phyloP scores from a whole-genome alignment of 2,888 invertebrate species.

The Bellardia bayeri region DNA sequence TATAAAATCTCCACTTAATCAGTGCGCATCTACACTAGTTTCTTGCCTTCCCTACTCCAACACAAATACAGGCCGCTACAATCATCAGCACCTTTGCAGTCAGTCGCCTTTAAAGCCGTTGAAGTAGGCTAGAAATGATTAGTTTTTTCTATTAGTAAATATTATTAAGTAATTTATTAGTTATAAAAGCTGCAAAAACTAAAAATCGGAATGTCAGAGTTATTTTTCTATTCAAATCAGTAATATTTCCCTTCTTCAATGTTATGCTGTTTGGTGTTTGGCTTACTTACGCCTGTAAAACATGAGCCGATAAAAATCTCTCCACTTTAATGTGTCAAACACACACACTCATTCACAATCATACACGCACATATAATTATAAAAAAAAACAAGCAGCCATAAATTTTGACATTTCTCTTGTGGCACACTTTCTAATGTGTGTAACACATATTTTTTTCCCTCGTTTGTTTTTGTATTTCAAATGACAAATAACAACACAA shows the following conservation, averaged over 20 bases:
- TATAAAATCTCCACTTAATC: conserved; percentile 67
- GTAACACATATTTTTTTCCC: conserved; percentile 58
- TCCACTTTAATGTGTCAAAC: conserved; percentile 51
- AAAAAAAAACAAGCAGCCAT: conserved; percentile 47
- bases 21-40: conserved; percentile 71
- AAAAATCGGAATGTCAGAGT: background rate
- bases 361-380: background rate
- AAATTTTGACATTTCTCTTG: conserved; percentile 72
- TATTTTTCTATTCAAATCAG: background rate
- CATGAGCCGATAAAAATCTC: conserved; percentile 62
- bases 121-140: conserved; percentile 14
- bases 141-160: conserved; percentile 8
- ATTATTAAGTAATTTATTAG: background rate
- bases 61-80: background rate
- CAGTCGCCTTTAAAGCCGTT: background rate
- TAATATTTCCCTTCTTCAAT: background rate
- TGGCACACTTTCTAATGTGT: conserved; percentile 70
- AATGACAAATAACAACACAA: conserved; percentile 53
- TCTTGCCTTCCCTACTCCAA: conserved; percentile 7
- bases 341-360: conserved; percentile 5
- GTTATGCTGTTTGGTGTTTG: conserved; percentile 35
- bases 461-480: conserved; percentile 47
- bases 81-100: background rate
- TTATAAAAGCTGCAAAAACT: background rate
- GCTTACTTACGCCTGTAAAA: conserved; percentile 40